Percentiles rank a stretch among this genome's conserved stretches.
Conservation (phyloP, 2,888 invertebrate genomes). For the Drosophila siamana region DNA sequence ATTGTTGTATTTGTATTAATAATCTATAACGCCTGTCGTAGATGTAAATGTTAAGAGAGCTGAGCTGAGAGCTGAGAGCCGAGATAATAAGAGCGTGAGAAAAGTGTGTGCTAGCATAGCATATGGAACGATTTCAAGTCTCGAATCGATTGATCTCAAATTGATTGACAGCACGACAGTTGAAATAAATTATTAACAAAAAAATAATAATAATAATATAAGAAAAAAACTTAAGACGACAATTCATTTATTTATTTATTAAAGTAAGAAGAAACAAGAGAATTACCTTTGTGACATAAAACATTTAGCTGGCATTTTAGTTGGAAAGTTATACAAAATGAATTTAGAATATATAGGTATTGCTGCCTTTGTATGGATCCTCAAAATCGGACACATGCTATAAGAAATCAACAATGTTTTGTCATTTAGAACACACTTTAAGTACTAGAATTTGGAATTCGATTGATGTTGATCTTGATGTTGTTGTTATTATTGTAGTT, state of each 20-base stretch:
- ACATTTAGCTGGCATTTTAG: constrained; percentile 70
- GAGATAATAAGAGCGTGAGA: constrained; percentile 10
- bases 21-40: constrained; percentile 81
- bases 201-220: constrained; percentile 30
- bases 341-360: constrained; percentile 94
- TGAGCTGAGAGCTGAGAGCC: background rate
- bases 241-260: constrained; percentile 30
- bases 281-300: constrained; percentile 74
- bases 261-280: constrained; percentile 23
- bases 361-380: constrained; percentile 90
- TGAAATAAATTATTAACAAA: constrained; percentile 67
- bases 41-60: constrained; percentile 18
- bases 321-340: constrained; percentile 65
- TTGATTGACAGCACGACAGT: constrained; percentile 63
- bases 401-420: constrained; percentile 83
- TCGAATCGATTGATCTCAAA: constrained; percentile 29
- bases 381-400: constrained; percentile 90
- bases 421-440: constrained; percentile 61
- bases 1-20: constrained; percentile 54
- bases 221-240: background rate
- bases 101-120: constrained; percentile 62
- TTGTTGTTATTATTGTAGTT: background rate
- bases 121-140: constrained; percentile 63
- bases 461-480: background rate
- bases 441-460: constrained; percentile 11